Conservation (phyloP, 92 coral and sea anemone genomes). For the Zoanthus sansibaricus region DNA sequence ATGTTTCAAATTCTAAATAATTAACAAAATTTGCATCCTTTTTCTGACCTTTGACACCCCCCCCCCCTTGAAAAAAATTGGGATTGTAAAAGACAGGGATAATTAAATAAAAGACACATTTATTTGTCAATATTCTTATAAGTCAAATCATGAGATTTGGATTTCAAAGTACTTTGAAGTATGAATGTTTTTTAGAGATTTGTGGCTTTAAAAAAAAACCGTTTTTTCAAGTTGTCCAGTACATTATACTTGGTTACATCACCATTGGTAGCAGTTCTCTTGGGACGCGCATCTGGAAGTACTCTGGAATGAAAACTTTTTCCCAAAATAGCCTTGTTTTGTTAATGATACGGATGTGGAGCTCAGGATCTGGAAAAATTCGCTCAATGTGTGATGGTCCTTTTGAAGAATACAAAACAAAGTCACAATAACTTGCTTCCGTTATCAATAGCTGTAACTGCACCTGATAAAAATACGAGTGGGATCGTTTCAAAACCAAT, state of each 20-base stretch:
- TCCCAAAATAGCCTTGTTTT: neutral
- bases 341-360: neutral
- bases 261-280: neutral
- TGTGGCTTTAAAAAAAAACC: too few species aligned
- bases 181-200: too few species aligned
- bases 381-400: constrained; percentile 8
- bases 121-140: too few species aligned
- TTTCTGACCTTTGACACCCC: too few species aligned
- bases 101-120: too few species aligned
- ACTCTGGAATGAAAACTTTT: constrained; percentile 24
- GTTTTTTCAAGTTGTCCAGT: too few species aligned
- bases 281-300: neutral
- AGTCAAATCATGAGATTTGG: too few species aligned
- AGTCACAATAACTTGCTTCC: constrained; percentile 1
- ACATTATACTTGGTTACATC: neutral
- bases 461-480: neutral
- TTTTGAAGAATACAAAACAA: constrained; percentile 5
- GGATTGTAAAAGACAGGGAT: too few species aligned
- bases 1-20: too few species aligned
- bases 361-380: neutral
- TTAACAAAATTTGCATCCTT: too few species aligned
- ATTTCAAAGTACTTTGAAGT: too few species aligned
- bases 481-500: neutral
- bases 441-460: constrained; percentile 3
- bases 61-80: too few species aligned